A percentile compares a stretch with the other conserved stretches of the same genome.
phyloP scores from a whole-genome alignment of 2,888 invertebrate species.

The Erpobdella octoculata region DNA sequence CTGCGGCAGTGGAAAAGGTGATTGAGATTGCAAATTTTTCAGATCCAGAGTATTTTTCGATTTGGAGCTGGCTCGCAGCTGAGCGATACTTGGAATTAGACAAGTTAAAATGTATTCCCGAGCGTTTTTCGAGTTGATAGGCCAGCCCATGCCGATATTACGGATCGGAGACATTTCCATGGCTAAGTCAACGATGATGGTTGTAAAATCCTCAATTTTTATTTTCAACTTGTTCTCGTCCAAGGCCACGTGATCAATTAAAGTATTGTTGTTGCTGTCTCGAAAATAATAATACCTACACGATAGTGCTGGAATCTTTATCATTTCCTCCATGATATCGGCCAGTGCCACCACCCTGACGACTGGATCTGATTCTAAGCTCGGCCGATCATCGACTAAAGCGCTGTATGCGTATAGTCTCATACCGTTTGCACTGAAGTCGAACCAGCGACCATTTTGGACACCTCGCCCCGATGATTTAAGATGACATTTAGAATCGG shows the following conservation, averaged over 20 bases:
- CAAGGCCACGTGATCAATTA: neutral
- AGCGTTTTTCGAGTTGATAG: neutral
- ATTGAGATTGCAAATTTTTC: neutral
- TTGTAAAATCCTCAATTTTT: neutral
- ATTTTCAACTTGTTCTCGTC: neutral
- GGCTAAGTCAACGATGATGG: neutral
- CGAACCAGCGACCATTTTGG: conserved; percentile 25
- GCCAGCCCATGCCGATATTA: conserved; percentile 24
- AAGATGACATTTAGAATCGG: neutral
- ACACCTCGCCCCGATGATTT: neutral
- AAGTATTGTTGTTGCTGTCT: neutral
- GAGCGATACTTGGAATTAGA: neutral
- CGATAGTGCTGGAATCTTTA: neutral
- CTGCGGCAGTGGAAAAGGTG: neutral
- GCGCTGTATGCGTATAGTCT: conserved; percentile 26
- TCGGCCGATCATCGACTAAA: conserved; percentile 24
- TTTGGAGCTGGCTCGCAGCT: conserved; percentile 15
- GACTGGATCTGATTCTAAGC: conserved; percentile 16
- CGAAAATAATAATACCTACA: neutral
- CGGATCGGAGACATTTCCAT: neutral
- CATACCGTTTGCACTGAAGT: conserved; percentile 15
- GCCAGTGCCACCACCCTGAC: conserved; percentile 27
- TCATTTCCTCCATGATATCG: conserved; percentile 8
- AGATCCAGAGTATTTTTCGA: neutral
- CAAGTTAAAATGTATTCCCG: conserved; percentile 25